Evolutionary conservation across 1,140 invertebrate species (phyloP).

Genomic region (Pseudobourletiella spinata): DNA sequence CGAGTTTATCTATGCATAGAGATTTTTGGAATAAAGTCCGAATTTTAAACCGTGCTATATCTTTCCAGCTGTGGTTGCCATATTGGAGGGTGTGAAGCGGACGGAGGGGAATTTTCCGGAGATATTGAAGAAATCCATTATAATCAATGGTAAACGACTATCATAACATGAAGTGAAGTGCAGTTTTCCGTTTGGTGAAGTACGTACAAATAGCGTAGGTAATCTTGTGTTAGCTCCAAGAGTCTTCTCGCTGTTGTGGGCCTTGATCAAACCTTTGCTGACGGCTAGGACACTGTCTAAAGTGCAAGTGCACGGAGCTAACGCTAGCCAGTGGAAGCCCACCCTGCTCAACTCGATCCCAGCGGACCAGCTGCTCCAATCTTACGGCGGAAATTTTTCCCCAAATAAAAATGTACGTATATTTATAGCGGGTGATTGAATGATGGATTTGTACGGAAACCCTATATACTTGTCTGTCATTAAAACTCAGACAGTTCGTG

Average conservation of each 20-base stretch:
- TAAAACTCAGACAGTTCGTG: neutral
- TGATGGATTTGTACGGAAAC: neutral
- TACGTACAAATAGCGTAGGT: neutral
- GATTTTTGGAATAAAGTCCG: neutral
- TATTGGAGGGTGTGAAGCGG: neutral
- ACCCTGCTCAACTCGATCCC: neutral
- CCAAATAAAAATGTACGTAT: neutral
- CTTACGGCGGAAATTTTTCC: neutral
- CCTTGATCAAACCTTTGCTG: constrained; percentile 74
- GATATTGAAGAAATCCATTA: neutral
- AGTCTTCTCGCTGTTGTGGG: constrained; percentile 76
- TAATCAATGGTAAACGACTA: neutral
- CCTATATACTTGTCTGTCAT: neutral
- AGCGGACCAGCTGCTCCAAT: neutral
- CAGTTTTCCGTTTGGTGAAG: neutral
- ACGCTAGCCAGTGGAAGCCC: constrained; percentile 40
- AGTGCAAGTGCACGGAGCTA: constrained; percentile 71
- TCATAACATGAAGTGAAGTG: too few species aligned
- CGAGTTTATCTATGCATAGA: neutral
- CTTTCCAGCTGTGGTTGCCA: neutral
- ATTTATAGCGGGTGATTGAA: neutral
- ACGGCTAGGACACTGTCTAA: constrained; percentile 82
- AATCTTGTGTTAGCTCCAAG: constrained; percentile 46
- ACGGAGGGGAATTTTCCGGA: constrained; percentile 3
- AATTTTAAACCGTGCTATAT: neutral